Conservation (phyloP, 2,797 vertebrate species). For the Liasis olivaceus region DNA sequence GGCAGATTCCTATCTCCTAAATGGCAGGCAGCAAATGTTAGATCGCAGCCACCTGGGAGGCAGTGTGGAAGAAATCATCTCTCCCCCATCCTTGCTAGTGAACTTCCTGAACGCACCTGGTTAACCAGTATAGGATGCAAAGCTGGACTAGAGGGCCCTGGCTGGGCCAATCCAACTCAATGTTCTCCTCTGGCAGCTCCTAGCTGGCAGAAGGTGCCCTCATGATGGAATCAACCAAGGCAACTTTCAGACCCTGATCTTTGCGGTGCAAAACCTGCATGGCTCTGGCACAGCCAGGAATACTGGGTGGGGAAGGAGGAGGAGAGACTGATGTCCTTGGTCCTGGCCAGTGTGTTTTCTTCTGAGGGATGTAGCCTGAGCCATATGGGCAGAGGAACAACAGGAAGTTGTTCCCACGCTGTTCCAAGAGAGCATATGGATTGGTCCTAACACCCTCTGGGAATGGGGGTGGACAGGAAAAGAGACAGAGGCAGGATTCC, state of each 20-base stretch:
- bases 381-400: neutral
- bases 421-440: neutral
- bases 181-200: neutral
- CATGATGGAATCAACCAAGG: neutral
- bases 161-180: neutral
- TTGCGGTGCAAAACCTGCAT: too few relatives aligned
- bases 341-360: neutral
- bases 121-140: too few relatives aligned
- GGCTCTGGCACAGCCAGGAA: neutral
- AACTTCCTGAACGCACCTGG: too few relatives aligned
- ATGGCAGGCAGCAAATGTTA: too few relatives aligned
- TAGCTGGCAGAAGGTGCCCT: neutral
- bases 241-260: neutral
- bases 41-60: too few relatives aligned
- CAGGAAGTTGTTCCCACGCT: neutral
- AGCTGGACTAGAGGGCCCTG: too few relatives aligned
- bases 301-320: neutral
- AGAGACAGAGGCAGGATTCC: neutral
- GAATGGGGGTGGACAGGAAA: too few relatives aligned
- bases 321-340: neutral
- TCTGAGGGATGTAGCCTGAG: neutral
- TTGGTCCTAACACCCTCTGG: neutral
- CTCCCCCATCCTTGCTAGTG: too few relatives aligned
- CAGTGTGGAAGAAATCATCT: too few relatives aligned
- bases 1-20: too few relatives aligned